Evolutionary conservation across 2,888 invertebrate genomes (phyloP), one percentile per base, ranked within the genome.

Genomic region (Chrysotoxum bicinctum): DNA sequence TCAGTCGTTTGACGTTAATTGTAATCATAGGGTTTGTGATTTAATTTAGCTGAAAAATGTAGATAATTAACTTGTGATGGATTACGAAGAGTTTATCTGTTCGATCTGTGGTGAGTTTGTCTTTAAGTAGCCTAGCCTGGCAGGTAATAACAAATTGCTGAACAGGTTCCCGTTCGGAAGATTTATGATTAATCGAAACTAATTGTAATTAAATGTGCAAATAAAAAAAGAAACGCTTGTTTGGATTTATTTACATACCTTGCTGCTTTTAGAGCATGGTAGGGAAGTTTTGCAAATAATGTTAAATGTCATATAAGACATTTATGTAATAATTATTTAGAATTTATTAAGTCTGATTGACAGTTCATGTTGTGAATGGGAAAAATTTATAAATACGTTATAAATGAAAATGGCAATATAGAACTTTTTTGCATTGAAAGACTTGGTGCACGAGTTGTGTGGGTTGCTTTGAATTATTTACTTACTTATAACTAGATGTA

Each of bases 1-100:
- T 75, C 66, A 72, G 68, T 80, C 54, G 72, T 14, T 80, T 80
- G 80, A 68, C 66, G 52, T 72, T 72, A 70, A 76, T 68, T 68
- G 66, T 60, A 73, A 76, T 76, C 60, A 32, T 16, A 40, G 45
- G 68, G 80, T 72, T 75, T 75, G 76, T 75, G 72, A 60, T 66
- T 70, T 70, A 62, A 69, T 78, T 64, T 60, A 50, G 43, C 37
- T 32, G 62, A 62, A 45, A 52, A 73, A 66, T 30, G 48, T 80
- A 45, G 50, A 60, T 75, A 75, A 81, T 70, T 81, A 69, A 19
- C 16, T 4, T 60, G 60, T 69, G 52, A 60, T 68, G 54, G 62
- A 58, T 58, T 16, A 32, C 32, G 43, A 23, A 26, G 76, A 64
- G 48, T 16, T 75, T 81, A 76, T 81, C 70, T 37, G 10, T 70